A percentile compares a stretch with the other conserved stretches of the same genome.
These are phyloP conservation scores for Columba guinea DNA, from an alignment of 2,797 vertebrate genomes.

Conservation along the genomic window DNA sequence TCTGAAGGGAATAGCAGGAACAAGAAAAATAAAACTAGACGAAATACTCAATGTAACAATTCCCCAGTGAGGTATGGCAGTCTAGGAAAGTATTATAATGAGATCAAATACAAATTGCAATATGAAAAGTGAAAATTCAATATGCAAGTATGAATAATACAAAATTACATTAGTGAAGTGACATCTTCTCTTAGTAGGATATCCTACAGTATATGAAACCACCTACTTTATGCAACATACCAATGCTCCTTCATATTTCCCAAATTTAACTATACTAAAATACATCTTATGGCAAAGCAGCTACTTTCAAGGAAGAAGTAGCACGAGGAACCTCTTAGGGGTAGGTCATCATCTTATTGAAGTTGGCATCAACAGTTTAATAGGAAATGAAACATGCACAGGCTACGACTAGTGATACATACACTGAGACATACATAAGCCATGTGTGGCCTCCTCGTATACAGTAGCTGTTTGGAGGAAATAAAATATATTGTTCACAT, in stretches of 20 bases:
- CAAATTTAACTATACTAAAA: background rate
- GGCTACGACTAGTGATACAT: background rate
- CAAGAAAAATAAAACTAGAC: constrained; percentile 61
- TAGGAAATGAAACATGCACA: background rate
- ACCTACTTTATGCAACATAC: background rate
- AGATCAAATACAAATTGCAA: constrained; percentile 48
- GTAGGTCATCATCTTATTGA: background rate
- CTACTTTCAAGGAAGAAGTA: background rate
- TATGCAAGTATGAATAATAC: constrained; percentile 51
- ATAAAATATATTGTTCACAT: background rate
- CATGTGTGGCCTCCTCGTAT: background rate
- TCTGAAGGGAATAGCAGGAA: constrained; percentile 34
- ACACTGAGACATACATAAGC: background rate
- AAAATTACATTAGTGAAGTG: constrained; percentile 38
- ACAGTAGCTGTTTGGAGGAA: background rate
- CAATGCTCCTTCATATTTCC: background rate
- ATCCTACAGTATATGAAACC: background rate
- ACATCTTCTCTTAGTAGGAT: constrained; percentile 1
- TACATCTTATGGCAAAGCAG: background rate
- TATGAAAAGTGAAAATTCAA: constrained; percentile 58
- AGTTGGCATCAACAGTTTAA: background rate
- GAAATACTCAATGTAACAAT: constrained; percentile 51
- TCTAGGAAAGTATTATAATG: constrained; percentile 50
- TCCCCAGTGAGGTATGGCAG: background rate
- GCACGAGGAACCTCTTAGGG: background rate